Percentiles rank a stretch among this genome's conserved stretches.
Evolutionary conservation across 2,797 vertebrate genomes (phyloP).

Genomic region (Gila robusta): DNA sequence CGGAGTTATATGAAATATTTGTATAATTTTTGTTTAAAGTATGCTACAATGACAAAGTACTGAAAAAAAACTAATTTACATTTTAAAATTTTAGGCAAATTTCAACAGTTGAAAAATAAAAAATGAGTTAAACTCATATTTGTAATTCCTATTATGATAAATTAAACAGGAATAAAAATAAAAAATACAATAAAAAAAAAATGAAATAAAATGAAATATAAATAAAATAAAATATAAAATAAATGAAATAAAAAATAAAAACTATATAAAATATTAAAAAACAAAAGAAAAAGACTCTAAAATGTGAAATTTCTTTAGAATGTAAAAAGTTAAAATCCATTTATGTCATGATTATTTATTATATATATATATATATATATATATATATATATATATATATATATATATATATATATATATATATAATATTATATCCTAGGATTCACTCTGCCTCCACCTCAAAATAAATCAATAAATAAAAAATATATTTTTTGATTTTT

Average conservation of each 20-base stretch:
- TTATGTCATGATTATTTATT: background rate
- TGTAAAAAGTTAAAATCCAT: background rate
- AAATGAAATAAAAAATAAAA: background rate
- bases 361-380: no score
- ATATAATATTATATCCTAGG: no score
- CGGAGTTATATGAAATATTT: background rate
- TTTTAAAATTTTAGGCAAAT: background rate
- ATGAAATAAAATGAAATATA: background rate
- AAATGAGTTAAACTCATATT: background rate
- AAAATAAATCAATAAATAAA: no score
- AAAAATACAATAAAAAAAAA: background rate
- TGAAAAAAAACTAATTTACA: background rate
- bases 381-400: no score
- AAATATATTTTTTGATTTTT: no score
- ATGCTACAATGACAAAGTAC: background rate
- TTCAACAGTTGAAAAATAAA: background rate
- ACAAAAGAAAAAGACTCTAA: no score
- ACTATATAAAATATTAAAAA: background rate
- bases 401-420: no score
- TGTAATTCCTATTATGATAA: background rate
- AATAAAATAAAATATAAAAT: rapidly evolving
- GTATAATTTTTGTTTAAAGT: background rate
- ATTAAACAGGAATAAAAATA: background rate
- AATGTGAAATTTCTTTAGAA: background rate
- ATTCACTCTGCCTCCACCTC: background rate